phyloP scores from a whole-genome alignment of 2,797 vertebrate species.

The Gallinago solitaria region DNA sequence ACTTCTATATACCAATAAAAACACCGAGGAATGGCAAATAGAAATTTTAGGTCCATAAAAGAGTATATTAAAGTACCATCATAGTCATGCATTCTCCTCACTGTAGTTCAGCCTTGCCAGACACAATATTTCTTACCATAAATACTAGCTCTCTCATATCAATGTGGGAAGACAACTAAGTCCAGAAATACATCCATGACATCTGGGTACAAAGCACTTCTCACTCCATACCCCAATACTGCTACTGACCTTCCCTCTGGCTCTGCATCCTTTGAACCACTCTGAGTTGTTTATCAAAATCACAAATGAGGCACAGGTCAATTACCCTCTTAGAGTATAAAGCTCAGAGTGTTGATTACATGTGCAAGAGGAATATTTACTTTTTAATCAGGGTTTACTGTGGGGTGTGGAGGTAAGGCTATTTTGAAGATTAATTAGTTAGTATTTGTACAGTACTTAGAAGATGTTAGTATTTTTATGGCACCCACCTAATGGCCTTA shows the following conservation, averaged over 20 bases:
- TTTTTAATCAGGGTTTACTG: conserved; percentile 59
- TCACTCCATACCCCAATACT: neutral
- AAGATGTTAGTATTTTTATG: conserved; percentile 39
- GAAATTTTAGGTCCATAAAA: neutral
- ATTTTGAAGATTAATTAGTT: conserved; percentile 61
- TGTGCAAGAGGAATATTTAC: conserved; percentile 44
- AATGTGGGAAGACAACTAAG: neutral
- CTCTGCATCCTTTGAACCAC: neutral
- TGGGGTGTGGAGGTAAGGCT: conserved; percentile 57
- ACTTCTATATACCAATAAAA: neutral
- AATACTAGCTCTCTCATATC: neutral
- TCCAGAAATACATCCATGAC: neutral
- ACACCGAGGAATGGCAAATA: neutral
- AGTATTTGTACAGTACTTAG: conserved; percentile 40
- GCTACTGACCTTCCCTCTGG: conserved; percentile 11
- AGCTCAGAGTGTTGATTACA: conserved; percentile 42
- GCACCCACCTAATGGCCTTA: neutral
- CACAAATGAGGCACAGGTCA: neutral
- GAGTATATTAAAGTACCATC: neutral
- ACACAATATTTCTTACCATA: neutral
- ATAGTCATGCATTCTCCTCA: neutral
- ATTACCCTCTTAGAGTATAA: conserved; percentile 37
- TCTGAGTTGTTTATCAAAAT: conserved; percentile 20
- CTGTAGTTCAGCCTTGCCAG: neutral
- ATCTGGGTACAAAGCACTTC: neutral